Evolutionary conservation across 37 sponge, comb jelly and placozoan genomes (phyloP), one percentile per base, ranked within the genome.

Genomic region (Cliona cf. orientalis): DNA sequence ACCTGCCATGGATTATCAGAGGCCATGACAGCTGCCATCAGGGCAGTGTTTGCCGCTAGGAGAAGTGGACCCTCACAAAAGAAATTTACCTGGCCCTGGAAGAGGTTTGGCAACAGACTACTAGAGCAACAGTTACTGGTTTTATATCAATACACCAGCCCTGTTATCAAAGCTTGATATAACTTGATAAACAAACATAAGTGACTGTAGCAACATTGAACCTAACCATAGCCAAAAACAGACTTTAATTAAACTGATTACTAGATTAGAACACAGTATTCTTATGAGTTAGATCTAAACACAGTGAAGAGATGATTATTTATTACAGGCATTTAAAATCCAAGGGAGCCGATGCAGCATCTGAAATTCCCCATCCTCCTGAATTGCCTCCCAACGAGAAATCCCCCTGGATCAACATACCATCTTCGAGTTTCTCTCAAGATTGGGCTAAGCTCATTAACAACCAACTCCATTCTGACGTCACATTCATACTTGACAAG

Each of bases 401-500:
- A 29, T 90, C 96, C 49, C 96, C 96, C 26, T 89, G 87, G 92
- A 89, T 95, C 46, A 95, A 91, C 55, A 80, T 95, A 66, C 71
- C 81, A 25, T 65, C 90, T 12, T 81, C 93, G 0, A 66, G 81
- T 0, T 79, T 80, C 23, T 42, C 62, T 21, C n/a, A 6, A 5
- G 84, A 93, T 32, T 93, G 90, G 90, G 28, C 35, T 1, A 78
- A 75, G 69, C 32, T 86, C 67, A 39, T 86, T 26, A 78, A 89
- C 28, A 56, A 42, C 19, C 23, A 35, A 17, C 17, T 59, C 26
- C 70, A 63, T 21, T 60, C 91, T 17, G 94, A 93, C 40, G 94
- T 93, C 1, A 53, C 26, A 17, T 88, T 93, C 25, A 46, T 43
- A 4, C 56, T 89, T 0, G 84, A 53, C 5, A 5, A n/a, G 2